Evolutionary conservation across 1,140 invertebrate genomes (phyloP).

Genomic region (Steinernema khuongi): DNA sequence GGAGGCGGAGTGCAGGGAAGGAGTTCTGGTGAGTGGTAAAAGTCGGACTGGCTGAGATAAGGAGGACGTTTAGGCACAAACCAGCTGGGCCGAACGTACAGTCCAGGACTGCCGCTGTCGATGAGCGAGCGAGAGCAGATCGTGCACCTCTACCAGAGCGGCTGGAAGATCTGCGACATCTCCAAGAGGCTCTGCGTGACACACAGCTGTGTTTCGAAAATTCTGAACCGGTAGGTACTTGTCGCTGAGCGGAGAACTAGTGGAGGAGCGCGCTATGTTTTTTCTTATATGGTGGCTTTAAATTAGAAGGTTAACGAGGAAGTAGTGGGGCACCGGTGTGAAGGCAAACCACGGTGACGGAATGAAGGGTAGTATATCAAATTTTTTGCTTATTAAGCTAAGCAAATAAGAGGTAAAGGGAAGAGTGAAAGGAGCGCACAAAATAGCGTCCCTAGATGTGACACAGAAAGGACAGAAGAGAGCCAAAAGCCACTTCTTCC

Average conservation of each 20-base stretch:
- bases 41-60: neutral
- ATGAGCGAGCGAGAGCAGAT: slow-evolving; percentile 54
- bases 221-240: slow-evolving; percentile 46
- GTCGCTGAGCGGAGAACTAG: slow-evolving; percentile 1
- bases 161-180: slow-evolving; percentile 59
- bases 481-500: no score
- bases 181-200: slow-evolving; percentile 57
- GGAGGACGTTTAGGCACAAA: slow-evolving; percentile 45
- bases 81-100: slow-evolving; percentile 53
- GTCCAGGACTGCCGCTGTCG: slow-evolving; percentile 50
- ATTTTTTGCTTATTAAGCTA: no score
- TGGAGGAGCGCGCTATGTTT: no score
- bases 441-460: no score
- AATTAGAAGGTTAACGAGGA: no score
- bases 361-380: no score
- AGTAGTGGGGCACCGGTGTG: no score
- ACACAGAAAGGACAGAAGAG: no score
- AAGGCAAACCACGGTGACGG: no score
- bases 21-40: neutral
- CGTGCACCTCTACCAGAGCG: slow-evolving; percentile 47
- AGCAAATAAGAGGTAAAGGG: no score
- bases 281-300: no score
- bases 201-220: slow-evolving; percentile 56
- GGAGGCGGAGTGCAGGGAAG: slow-evolving; percentile 31
- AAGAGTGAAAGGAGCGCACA: no score